A percentile compares a stretch with the other conserved stretches of the same genome.
Conservation (phyloP, 2,888 invertebrate species). For the Sarcophaga subvicina region DNA sequence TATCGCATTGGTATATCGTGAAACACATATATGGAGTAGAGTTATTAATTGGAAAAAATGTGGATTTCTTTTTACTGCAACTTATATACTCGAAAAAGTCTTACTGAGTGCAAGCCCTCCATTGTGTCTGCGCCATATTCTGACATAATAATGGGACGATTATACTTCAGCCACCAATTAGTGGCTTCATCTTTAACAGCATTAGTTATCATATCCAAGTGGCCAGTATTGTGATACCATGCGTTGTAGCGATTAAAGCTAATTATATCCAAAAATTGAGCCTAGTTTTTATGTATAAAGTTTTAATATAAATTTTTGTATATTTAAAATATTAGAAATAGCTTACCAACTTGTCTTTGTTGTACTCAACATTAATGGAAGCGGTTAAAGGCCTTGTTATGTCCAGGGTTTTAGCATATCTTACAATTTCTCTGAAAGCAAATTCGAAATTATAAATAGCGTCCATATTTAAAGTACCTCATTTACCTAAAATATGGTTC, state of each 20-base stretch:
- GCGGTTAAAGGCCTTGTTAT: constrained; percentile 92
- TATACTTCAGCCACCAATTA: constrained; percentile 89
- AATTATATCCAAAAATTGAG: constrained; percentile 91
- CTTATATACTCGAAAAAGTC: constrained; percentile 65
- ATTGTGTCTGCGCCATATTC: constrained; percentile 99
- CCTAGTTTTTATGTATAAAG: constrained; percentile 82
- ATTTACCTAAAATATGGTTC: constrained; percentile 90
- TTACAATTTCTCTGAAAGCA: constrained; percentile 85
- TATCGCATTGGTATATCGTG: too few relatives aligned
- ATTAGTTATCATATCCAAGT: constrained; percentile 87
- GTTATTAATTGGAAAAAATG: too few relatives aligned
- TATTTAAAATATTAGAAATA: background rate
- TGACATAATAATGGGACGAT: constrained; percentile 94
- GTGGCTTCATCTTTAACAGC: constrained; percentile 89
- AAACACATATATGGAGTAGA: too few relatives aligned
- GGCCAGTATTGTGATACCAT: constrained; percentile 95
- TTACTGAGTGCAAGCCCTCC: constrained; percentile 93
- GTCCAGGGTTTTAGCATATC: constrained; percentile 90
- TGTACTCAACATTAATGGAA: constrained; percentile 85
- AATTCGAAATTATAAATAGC: background rate
- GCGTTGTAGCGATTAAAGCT: constrained; percentile 98
- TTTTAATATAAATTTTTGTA: background rate
- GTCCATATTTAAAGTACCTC: constrained; percentile 1
- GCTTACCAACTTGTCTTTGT: constrained; percentile 85
- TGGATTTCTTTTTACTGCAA: too few relatives aligned